These are phyloP conservation scores for Gopherus flavomarginatus DNA, from an alignment of 2,113 vertebrate species.

Conservation along the genomic window DNA sequence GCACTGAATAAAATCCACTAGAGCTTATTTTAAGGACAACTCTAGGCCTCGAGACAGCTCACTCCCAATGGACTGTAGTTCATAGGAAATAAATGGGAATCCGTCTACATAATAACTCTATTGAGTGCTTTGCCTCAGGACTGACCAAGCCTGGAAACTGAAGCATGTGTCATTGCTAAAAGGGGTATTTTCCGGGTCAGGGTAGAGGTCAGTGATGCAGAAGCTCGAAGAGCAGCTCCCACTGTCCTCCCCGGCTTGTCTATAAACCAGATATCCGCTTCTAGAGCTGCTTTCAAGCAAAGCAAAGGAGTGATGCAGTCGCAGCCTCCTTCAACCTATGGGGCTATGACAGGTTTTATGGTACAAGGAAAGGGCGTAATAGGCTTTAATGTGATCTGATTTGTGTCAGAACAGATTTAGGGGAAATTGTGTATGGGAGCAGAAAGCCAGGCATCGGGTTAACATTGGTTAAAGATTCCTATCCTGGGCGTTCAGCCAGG, in stretches of 20 bases:
- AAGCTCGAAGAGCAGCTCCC: conserved; percentile 3
- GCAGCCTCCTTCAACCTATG: neutral
- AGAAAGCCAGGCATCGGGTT: neutral
- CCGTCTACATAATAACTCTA: neutral
- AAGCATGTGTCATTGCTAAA: conserved; percentile 1
- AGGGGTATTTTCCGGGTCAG: conserved; percentile 18
- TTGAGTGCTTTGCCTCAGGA: neutral
- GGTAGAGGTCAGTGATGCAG: neutral
- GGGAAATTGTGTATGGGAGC: neutral
- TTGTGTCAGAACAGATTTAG: neutral
- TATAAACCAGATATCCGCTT: neutral
- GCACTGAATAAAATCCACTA: neutral
- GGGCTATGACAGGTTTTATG: neutral
- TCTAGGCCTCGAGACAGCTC: neutral
- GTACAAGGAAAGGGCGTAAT: neutral
- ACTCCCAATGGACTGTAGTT: neutral
- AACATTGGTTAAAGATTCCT: neutral
- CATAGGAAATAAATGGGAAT: neutral
- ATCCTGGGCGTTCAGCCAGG: neutral
- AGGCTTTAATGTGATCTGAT: neutral
- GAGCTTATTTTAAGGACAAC: neutral
- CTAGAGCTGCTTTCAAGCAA: neutral
- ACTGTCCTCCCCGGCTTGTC: neutral
- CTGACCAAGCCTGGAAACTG: neutral
- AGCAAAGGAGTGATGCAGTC: neutral